Base-by-base conservation (phyloP, 2,888 invertebrate genomes). In the Acholoe squamosa region DNA sequence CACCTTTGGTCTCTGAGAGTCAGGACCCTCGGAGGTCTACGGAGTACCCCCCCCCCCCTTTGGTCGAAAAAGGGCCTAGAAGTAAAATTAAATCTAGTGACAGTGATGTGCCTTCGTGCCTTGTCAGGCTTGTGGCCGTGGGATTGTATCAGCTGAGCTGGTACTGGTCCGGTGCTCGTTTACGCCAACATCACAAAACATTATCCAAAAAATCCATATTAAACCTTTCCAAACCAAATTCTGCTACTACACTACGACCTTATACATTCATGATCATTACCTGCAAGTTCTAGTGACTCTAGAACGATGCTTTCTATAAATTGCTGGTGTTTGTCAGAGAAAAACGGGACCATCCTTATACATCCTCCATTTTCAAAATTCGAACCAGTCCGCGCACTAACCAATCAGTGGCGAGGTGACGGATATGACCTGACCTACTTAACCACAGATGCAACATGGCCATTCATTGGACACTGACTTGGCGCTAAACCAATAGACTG, bases 291-390 rank as follows among this genome's bases (percentile, higher is more conserved):
- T 80, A 34, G 33, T 33, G 5, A 80, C 25, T 7, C 43, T 22
- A 80, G 43, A 80, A 80, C 33, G 80, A 80, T 43, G 19, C 43
- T 34, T 80, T 43, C 80, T 10, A 3, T 19, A 80, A 80, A 34
- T n/a, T 80, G 33, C 22, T 33, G 80, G 25, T 33, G 33, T 80
- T 34, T n/a, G 25, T 34, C 16, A 33, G 33, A 43, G 43, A 34
- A 80, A 10, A 7, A 80, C 80, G 22, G 86, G 52, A 86, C 86
- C 86, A 86, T 86, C n/a, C n/a, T n/a, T n/a, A n/a, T n/a, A n/a
- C n/a, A n/a, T n/a, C 86, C 86, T 86, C 86, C 86, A 80, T 86
- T 86, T 86, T 86, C 86, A 86, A 86, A 86, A 54, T 86, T 86
- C 22, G 86, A 86, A 86, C 86, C 52, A 3, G 52, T 52, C 54